Evolutionary conservation across 2,888 invertebrate genomes (phyloP).

Genomic region (Hoplodrina blanda): DNA sequence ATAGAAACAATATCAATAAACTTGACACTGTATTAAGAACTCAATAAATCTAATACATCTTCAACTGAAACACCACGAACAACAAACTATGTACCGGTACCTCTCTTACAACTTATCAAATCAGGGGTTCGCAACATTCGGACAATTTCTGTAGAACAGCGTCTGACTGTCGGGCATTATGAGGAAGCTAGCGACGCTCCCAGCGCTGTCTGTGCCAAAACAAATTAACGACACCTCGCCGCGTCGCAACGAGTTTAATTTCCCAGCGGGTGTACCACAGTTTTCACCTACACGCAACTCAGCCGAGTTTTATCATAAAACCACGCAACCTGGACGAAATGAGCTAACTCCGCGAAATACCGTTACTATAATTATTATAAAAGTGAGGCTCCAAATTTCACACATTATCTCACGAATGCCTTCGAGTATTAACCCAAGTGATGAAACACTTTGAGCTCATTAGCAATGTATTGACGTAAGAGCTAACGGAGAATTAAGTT

Average conservation of each 20-base stretch:
- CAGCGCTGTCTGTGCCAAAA: slow-evolving; percentile 75
- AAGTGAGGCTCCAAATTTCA: slow-evolving; percentile 48
- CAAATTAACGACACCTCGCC: slow-evolving; percentile 83
- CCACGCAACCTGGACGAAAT: slow-evolving; percentile 64
- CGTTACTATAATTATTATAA: slow-evolving; percentile 63
- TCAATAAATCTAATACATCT: slow-evolving; percentile 17
- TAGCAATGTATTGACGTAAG: slow-evolving; percentile 41
- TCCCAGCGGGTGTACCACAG: slow-evolving; percentile 83
- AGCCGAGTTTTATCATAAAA: slow-evolving; percentile 71
- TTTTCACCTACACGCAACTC: slow-evolving; percentile 73
- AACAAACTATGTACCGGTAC: slow-evolving; percentile 7
- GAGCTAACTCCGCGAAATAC: slow-evolving; percentile 64
- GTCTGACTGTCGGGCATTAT: slow-evolving; percentile 59
- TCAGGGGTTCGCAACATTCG: slow-evolving; percentile 53
- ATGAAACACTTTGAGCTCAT: slow-evolving; percentile 47
- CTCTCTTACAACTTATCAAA: slow-evolving; percentile 43
- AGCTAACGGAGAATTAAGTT: slow-evolving; percentile 34
- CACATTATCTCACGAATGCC: slow-evolving; percentile 47
- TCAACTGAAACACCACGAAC: not conserved
- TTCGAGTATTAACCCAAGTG: slow-evolving; percentile 27
- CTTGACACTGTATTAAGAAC: not conserved
- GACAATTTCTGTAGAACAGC: slow-evolving; percentile 58
- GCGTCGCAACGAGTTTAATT: slow-evolving; percentile 83
- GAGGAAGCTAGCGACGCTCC: slow-evolving; percentile 60
- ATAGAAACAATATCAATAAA: slow-evolving; percentile 29